Evolutionary conservation across 2,888 invertebrate genomes (phyloP), one percentile per base, ranked within the genome.

Genomic region (Eupithecia tripunctaria): DNA sequence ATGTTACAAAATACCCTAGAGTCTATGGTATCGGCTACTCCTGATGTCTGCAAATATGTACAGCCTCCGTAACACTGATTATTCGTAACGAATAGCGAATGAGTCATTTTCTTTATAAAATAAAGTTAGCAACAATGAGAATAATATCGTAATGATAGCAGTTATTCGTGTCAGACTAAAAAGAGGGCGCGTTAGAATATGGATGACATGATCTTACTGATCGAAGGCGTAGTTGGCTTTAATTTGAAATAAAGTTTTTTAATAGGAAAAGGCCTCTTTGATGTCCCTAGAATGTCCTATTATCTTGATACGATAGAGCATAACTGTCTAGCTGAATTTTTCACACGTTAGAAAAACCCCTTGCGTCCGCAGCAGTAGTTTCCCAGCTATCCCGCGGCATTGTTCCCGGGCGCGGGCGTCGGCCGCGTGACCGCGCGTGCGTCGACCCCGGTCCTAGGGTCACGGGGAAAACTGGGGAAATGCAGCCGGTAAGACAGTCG

Each of bases 361-460:
- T 56, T 1, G 25, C 21, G 56, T 25, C 25, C 25, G n/a, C 36
- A 12, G 36, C 1, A 36, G 62, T 32, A 18, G 62, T 32, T 12
- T 60, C 62, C n/a, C 56, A 56, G 21, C 56, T 56, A 56, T 25
- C 56, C 56, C 56, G 56, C 25, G 67, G 67, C 67, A 74, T 76
- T 76, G 79, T 78, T 79, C 74, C 77, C 78, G 76, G 68, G 72
- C 71, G 73, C 73, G 73, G 70, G 72, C 77, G 74, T 60, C 73
- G 78, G 72, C 72, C 77, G 73, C 70, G 76, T 77, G 78, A 78
- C 78, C 76, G 79, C 75, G 76, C 76, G 75, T 43, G 72, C 81
- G 77, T 72, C 76, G 80, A 81, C 81, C 81, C 77, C 80, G 73
- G 64, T 3, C 5, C n/a, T 60, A 29, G 74, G 74, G 74, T 74